phyloP scores from a whole-genome alignment of 1,140 invertebrate genomes.

The Potamilus streckersoni region DNA sequence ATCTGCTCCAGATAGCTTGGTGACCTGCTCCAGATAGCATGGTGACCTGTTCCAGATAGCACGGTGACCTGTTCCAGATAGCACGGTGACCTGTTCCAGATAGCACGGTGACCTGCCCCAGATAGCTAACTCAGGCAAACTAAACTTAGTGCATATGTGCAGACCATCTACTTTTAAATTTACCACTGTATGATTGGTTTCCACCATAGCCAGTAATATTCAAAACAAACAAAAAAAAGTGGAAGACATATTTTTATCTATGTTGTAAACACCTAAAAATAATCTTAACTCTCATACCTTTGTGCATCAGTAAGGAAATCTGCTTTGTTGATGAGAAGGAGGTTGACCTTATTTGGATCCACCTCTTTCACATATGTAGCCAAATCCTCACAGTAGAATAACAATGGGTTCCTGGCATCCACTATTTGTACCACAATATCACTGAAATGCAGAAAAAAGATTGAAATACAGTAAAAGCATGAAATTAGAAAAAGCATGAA shows the following conservation, averaged over 20 bases:
- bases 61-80: too few relatives aligned
- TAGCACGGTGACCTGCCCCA: too few relatives aligned
- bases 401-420: constrained; percentile 94
- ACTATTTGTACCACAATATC: constrained; percentile 96
- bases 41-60: too few relatives aligned
- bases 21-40: too few relatives aligned
- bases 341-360: constrained; percentile 79
- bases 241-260: background rate
- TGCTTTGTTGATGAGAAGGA: constrained; percentile 97
- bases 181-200: background rate
- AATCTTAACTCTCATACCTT: constrained; percentile 67
- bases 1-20: too few relatives aligned
- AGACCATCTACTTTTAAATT: background rate
- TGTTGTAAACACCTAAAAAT: background rate
- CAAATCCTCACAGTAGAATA: constrained; percentile 95
- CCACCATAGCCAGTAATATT: too few relatives aligned
- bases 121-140: too few relatives aligned
- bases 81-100: too few relatives aligned
- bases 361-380: constrained; percentile 93
- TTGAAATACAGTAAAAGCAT: background rate
- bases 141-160: background rate
- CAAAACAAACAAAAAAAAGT: too few relatives aligned
- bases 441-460: constrained; percentile 69
- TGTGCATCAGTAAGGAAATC: constrained; percentile 89
- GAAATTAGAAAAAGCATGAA: background rate